Conservation (phyloP, 2,113 vertebrate genomes). For the Petrocephalus microphthalmus region DNA sequence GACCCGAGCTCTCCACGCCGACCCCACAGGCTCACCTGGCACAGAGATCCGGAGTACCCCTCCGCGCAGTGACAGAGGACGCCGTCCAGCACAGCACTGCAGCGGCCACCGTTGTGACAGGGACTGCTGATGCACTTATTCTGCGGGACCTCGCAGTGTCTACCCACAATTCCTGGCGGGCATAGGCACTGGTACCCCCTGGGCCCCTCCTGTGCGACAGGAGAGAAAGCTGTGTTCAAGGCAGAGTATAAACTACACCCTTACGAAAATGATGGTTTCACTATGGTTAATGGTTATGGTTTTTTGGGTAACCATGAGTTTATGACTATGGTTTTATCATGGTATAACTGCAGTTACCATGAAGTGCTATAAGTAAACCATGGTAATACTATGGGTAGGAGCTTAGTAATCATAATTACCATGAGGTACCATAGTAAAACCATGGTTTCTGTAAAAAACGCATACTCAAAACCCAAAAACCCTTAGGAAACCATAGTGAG, state of each 20-base stretch:
- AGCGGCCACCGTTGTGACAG: conserved; percentile 72
- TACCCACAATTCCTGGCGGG: conserved; percentile 71
- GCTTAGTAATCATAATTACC: too few relatives aligned
- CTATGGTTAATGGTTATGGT: too few relatives aligned
- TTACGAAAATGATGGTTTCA: too few relatives aligned
- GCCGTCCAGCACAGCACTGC: conserved; percentile 62
- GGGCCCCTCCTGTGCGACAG: conserved; percentile 55
- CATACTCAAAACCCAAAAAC: too few relatives aligned
- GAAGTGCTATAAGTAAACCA: too few relatives aligned
- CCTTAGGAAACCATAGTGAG: too few relatives aligned
- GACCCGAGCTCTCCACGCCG: not conserved
- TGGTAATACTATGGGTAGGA: too few relatives aligned
- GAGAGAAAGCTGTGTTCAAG: not conserved
- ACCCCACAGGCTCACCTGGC: conserved; percentile 70
- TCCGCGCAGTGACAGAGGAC: conserved; percentile 75
- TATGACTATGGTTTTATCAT: too few relatives aligned
- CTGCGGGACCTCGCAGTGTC: conserved; percentile 74
- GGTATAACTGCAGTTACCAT: too few relatives aligned
- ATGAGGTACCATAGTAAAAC: too few relatives aligned
- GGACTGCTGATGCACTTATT: conserved; percentile 72
- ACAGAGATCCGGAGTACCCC: conserved; percentile 73
- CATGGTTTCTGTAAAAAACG: too few relatives aligned
- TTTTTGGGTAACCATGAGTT: too few relatives aligned
- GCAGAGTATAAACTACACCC: not conserved
- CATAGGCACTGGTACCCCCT: conserved; percentile 76